Conservation (phyloP, 2,113 vertebrate genomes). For the Ibidorhyncha struthersii region DNA sequence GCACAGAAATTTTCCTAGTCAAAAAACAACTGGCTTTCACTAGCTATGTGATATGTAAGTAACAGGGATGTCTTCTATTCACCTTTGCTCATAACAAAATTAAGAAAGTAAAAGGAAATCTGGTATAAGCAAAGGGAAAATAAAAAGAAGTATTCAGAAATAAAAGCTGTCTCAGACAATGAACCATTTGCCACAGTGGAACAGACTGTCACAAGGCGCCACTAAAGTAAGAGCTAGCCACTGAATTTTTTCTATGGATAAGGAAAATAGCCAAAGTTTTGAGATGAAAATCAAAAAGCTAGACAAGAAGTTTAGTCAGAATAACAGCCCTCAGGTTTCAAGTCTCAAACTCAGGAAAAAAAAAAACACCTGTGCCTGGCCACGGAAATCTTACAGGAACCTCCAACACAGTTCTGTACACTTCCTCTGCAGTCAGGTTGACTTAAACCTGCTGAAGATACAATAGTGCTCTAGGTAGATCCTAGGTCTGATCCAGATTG, state of each 20-base stretch:
- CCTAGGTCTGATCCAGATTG: neutral
- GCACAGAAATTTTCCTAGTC: neutral
- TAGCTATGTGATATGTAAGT: neutral
- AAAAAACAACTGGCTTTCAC: neutral
- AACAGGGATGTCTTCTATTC: neutral
- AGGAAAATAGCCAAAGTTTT: neutral
- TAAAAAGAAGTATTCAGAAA: neutral
- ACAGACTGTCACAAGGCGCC: neutral
- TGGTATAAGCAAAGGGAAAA: neutral
- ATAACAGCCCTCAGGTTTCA: neutral
- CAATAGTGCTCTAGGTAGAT: neutral
- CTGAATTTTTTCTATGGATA: neutral
- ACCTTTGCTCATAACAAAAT: neutral
- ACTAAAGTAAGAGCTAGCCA: neutral
- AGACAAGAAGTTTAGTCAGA: neutral
- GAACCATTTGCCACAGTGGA: neutral
- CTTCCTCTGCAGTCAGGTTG: neutral
- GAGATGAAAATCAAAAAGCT: neutral
- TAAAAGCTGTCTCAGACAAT: neutral
- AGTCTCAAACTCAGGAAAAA: neutral
- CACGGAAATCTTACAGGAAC: neutral
- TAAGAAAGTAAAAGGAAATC: neutral
- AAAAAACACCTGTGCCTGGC: neutral
- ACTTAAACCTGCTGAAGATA: neutral
- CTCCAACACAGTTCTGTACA: rapidly evolving